Evolutionary conservation across 1,140 invertebrate species (phyloP), one percentile per base, ranked within the genome.

Genomic region (Drosophila persimilis): DNA sequence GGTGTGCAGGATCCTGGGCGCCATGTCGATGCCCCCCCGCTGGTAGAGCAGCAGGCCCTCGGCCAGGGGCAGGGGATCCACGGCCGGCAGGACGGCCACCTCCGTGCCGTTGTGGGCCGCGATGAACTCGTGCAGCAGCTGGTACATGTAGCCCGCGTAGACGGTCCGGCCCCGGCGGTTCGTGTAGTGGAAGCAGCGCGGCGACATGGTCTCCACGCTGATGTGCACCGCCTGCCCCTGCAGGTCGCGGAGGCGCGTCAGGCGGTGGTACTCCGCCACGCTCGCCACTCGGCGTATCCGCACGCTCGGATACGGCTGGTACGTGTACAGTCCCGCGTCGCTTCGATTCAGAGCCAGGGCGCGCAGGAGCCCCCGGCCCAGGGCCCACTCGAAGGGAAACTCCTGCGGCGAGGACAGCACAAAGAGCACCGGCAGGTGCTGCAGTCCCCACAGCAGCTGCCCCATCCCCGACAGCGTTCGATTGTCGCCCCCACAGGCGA

Each of bases 81-180:
- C 4, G 1, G 22, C 6, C n/a, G 9, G 15, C 0, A 69, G 22
- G 1, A 66, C 52, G 69, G 56, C 8, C 15, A 39, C 7, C 52
- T 69, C 66, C 3, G 44, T 70, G 26, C 66, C 66, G 50, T 70
- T 70, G 13, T 70, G 50, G 4, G 20, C 17, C 0, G 26, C 6
- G 8, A 70, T 57, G 26, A 70, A 70, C n/a, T n/a, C 35, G 6
- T 69, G 55, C 5, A 70, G 1, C 15, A 70, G 9, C 20, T 57
- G 50, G 45, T 70, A 70, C 66, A 70, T 70, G 8, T 70, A 70
- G 0, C 66, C 66, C 3, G 52, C 51, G 31, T 70, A 70, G 0
- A 69, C 39, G 39, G 4, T 24, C 13, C 44, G 2, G 5, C 66
- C 64, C 0, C 35, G 1, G 0, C 64, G 44, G 15, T 70, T 50